Evolutionary conservation across 1,140 invertebrate genomes (phyloP), one percentile per base, ranked within the genome.

Genomic region (Nephila pilipes): DNA sequence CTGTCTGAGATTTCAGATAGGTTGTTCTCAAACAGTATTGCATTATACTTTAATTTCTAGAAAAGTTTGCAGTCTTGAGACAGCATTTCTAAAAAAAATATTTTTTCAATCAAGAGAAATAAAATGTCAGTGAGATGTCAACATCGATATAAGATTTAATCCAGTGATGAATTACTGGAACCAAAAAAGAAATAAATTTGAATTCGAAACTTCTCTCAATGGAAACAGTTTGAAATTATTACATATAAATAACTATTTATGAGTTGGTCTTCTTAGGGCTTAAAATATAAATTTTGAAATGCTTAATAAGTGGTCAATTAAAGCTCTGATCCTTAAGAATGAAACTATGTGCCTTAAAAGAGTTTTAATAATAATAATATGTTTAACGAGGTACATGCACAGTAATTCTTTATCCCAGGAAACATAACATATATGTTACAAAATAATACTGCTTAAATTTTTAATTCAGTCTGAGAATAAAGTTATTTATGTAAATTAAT

Each of bases 41-140:
- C 32, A 75, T 75, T 75, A 75, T 75, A 75, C 69, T 75, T 75
- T 75, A 75, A 75, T 75, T 75, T 75, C 69, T 75, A 18, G 18
- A 29, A 75, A 75, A 75, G 69, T 75, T 75, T 75, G 14, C 69
- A 75, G 69, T 32, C 18, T 75, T 29, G 2, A 36, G 32, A 75
- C 32, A 32, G 69, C 29, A 16, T 32, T 32, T 75, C 69, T 16
- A 5, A 75, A 75, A 75, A n/a, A 29, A 10, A 46, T 46, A 10
- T 46, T 75, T 75, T 75, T 75, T 75, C 69, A 75, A 75, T 75
- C 69, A 75, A 75, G 69, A 75, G 32, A 75, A 75, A 75, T 75
- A 75, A 75, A 75, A 75, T 75, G 69, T 75, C 69, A 36, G 69
- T 3, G 16, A 75, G 32, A 75, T 75, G 69, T 75, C 69, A 75